These are phyloP conservation scores for Epinephelus malabaricus DNA, from an alignment of 2,797 vertebrate genomes.

Conservation along the genomic window DNA sequence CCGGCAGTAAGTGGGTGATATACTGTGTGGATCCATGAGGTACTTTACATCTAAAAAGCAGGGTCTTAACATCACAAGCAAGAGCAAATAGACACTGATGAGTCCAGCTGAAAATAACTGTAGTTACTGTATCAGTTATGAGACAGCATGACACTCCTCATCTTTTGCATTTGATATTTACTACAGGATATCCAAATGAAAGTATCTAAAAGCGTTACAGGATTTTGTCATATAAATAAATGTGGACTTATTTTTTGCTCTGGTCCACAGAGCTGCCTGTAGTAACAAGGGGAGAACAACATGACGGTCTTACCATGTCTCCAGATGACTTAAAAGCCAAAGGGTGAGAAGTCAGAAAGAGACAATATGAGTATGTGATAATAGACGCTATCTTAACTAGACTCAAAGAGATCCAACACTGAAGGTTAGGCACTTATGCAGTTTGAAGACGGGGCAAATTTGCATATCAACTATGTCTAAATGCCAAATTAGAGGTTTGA, in stretches of 20 bases:
- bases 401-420: neutral
- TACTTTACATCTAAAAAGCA: neutral
- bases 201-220: neutral
- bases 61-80: constrained; percentile 13
- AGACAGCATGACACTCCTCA: neutral
- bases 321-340: constrained; percentile 80
- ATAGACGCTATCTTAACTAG: neutral
- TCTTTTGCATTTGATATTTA: constrained; percentile 15
- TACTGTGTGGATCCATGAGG: neutral
- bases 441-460: neutral
- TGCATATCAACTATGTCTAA: neutral
- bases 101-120: neutral
- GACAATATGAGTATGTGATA: constrained; percentile 3
- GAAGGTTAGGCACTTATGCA: neutral
- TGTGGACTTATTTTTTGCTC: neutral
- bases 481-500: neutral
- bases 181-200: neutral
- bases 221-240: neutral
- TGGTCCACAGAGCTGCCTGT: neutral
- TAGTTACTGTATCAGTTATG: neutral
- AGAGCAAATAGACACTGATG: neutral
- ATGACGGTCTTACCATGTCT: constrained; percentile 79
- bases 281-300: constrained; percentile 5
- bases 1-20: neutral
- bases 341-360: constrained; percentile 31